These are phyloP conservation scores for Sphaerophoria rueppellii DNA, from an alignment of 2,888 invertebrate genomes.

Conservation along the genomic window DNA sequence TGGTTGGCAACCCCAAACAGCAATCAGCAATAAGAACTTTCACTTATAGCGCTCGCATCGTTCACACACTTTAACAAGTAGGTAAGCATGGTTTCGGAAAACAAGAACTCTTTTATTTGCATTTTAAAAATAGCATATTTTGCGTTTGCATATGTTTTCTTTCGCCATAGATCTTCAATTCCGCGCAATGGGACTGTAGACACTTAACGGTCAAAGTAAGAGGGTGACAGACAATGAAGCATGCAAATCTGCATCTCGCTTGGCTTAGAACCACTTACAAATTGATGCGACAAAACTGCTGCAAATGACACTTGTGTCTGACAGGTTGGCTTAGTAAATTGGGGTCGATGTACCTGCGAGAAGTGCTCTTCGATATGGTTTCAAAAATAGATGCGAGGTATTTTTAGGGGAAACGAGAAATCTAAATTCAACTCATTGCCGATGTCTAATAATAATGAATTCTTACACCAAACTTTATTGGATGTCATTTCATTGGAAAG, in stretches of 20 bases:
- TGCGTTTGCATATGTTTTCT: neutral
- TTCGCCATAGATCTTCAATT: neutral
- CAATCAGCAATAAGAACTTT: constrained; percentile 5
- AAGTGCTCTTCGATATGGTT: no score
- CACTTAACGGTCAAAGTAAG: neutral
- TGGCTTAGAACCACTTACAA: constrained; percentile 32
- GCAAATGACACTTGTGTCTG: constrained; percentile 35
- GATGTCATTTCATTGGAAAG: no score
- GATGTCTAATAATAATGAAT: no score
- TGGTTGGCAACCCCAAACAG: neutral
- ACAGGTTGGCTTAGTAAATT: neutral
- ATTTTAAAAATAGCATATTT: constrained; percentile 15
- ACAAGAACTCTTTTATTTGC: neutral
- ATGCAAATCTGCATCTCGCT: constrained; percentile 49
- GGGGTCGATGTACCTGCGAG: constrained; percentile 38
- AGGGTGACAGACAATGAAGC: constrained; percentile 57
- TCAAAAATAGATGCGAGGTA: no score
- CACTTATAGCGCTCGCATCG: neutral
- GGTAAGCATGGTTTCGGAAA: neutral
- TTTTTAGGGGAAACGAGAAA: no score
- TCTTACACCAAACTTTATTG: no score
- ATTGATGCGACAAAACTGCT: constrained; percentile 55
- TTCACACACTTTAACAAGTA: constrained; percentile 14
- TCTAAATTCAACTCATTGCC: no score
- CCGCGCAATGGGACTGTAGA: no score